Evolutionary conservation across 2,888 invertebrate genomes (phyloP).

Genomic region (Drosophila nr. medialis): DNA sequence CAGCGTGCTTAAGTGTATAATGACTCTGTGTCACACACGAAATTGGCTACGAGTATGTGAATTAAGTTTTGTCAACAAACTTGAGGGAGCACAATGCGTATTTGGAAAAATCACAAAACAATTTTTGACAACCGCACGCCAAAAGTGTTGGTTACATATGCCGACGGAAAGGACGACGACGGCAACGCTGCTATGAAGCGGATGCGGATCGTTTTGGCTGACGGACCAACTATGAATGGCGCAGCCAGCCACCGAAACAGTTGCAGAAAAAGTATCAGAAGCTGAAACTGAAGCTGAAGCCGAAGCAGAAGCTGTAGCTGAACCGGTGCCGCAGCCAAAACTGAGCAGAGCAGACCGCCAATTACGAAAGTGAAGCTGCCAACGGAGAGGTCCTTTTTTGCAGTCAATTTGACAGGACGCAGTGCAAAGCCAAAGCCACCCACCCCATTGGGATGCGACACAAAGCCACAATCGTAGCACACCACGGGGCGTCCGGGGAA

Average conservation of each 20-base stretch:
- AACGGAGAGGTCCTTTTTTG: slow-evolving; percentile 81
- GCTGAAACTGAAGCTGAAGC: slow-evolving; percentile 9
- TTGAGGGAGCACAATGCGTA: slow-evolving; percentile 12
- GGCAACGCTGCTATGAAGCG: slow-evolving; percentile 48
- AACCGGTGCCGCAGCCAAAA: slow-evolving; percentile 14
- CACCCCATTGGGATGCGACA: slow-evolving; percentile 37
- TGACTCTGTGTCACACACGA: slow-evolving; percentile 9
- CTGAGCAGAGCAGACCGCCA: slow-evolving; percentile 80
- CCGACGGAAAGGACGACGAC: slow-evolving; percentile 62
- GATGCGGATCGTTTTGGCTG: slow-evolving; percentile 76
- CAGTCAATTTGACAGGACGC: slow-evolving; percentile 81
- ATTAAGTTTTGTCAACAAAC: slow-evolving; percentile 5
- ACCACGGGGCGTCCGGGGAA: slow-evolving; percentile 34
- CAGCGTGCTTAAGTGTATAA: slow-evolving; percentile 76
- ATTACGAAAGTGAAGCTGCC: slow-evolving; percentile 83
- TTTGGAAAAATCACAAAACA: slow-evolving; percentile 23
- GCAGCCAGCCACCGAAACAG: slow-evolving; percentile 39
- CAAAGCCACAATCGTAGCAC: slow-evolving; percentile 57
- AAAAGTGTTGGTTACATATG: slow-evolving; percentile 42
- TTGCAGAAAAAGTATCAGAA: slow-evolving; percentile 31
- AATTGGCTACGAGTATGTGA: slow-evolving; percentile 7
- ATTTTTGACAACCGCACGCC: slow-evolving; percentile 38
- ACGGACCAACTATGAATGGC: slow-evolving; percentile 81
- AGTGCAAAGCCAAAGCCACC: slow-evolving; percentile 82
- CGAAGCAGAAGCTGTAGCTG: slow-evolving; percentile 23